Evolutionary conservation across 2,888 invertebrate genomes (phyloP).

Genomic region (Pristionchus mayeri): DNA sequence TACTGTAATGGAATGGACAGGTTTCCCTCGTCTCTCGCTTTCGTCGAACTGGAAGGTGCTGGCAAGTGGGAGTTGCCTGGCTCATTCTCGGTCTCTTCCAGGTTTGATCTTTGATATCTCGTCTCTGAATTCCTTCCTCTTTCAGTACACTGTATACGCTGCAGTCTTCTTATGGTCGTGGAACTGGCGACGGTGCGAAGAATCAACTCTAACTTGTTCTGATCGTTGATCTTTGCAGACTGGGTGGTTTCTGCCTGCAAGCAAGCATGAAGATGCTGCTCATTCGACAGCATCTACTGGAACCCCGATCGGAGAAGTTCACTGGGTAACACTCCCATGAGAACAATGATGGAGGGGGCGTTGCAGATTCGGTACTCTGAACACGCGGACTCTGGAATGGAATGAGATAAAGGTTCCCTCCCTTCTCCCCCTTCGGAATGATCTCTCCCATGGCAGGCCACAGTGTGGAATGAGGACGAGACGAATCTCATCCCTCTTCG

Average conservation of each 20-base stretch:
- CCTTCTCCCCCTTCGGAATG: too few species aligned
- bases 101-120: not conserved
- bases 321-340: not conserved
- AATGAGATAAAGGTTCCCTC: constrained; percentile 18
- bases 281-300: not conserved
- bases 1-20: too few species aligned
- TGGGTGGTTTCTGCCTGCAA: not conserved
- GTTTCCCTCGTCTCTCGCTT: constrained; percentile 9
- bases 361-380: constrained; percentile 7
- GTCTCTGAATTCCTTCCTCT: not conserved
- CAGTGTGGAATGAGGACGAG: constrained; percentile 12
- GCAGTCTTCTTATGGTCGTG: constrained; percentile 4
- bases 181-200: constrained; percentile 1
- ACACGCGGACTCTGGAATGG: constrained; percentile 25
- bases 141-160: constrained; percentile 1
- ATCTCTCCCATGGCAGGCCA: not conserved
- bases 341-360: too few species aligned
- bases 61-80: not conserved
- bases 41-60: not conserved
- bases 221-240: constrained; percentile 32
- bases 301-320: not conserved
- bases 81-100: not conserved
- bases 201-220: not conserved
- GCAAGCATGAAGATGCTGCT: constrained; percentile 9
- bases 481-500: not conserved